Evolutionary conservation across 2,113 vertebrate species (phyloP).

Genomic region (human): GRCh38 chr13:92982501-92983000

Average conservation of each 20-base stretch:
- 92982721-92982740: background rate
- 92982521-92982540: no score
- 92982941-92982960: conserved; percentile 19
- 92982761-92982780: background rate
- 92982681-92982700: no score
- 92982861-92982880: conserved; percentile 33
- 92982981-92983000: conserved; percentile 21
- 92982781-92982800: background rate
- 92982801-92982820: background rate
- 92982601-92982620: no score
- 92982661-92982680: no score
- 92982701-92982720: no score
- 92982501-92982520: no score
- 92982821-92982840: background rate
- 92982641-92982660: no score
- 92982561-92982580: no score
- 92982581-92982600: no score
- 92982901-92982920: background rate
- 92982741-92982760: background rate
- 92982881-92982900: background rate
- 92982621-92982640: no score
- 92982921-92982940: conserved; percentile 52
- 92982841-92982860: conserved; percentile 40
- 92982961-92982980: conserved; percentile 62
- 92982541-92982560: no score